phyloP scores from a whole-genome alignment of 2,888 invertebrate species.

The Reticulitermes lucifugus region DNA sequence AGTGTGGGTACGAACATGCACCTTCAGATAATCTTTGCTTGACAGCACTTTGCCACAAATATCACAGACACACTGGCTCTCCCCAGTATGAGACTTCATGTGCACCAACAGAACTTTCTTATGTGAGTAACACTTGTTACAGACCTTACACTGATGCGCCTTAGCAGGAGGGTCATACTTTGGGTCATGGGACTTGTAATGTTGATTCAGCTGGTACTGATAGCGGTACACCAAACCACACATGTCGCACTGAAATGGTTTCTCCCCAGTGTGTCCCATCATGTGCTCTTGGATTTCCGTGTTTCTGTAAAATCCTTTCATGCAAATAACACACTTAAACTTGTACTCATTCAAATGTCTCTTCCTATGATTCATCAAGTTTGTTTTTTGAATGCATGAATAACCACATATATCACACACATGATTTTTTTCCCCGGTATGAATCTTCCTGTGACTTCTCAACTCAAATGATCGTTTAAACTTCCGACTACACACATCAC shows the following conservation, averaged over 20 bases:
- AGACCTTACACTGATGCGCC: slow-evolving; percentile 62
- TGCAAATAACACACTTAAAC: slow-evolving; percentile 66
- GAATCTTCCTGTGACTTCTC: slow-evolving; percentile 51
- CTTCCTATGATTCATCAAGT: slow-evolving; percentile 50
- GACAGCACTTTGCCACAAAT: slow-evolving; percentile 73
- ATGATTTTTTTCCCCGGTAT: slow-evolving; percentile 50
- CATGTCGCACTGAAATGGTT: slow-evolving; percentile 67
- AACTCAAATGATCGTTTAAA: slow-evolving; percentile 52
- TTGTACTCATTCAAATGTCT: slow-evolving; percentile 52
- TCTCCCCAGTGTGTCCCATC: slow-evolving; percentile 68
- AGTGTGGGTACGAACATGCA: slow-evolving; percentile 72
- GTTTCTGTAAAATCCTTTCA: slow-evolving; percentile 67
- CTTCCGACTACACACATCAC: slow-evolving; percentile 48
- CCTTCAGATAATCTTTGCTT: slow-evolving; percentile 70
- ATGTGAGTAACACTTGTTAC: slow-evolving; percentile 62
- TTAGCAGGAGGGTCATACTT: slow-evolving; percentile 60
- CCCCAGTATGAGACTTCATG: slow-evolving; percentile 61
- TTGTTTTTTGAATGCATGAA: slow-evolving; percentile 49
- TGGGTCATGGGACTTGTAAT: slow-evolving; percentile 61
- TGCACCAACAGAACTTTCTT: slow-evolving; percentile 62
- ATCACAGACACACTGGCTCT: slow-evolving; percentile 70
- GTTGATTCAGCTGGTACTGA: slow-evolving; percentile 54
- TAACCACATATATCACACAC: slow-evolving; percentile 51
- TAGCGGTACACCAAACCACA: slow-evolving; percentile 59
- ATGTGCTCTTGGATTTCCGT: slow-evolving; percentile 69